Base-by-base conservation (phyloP, 2,113 vertebrate genomes). In the Alligator sinensis region DNA sequence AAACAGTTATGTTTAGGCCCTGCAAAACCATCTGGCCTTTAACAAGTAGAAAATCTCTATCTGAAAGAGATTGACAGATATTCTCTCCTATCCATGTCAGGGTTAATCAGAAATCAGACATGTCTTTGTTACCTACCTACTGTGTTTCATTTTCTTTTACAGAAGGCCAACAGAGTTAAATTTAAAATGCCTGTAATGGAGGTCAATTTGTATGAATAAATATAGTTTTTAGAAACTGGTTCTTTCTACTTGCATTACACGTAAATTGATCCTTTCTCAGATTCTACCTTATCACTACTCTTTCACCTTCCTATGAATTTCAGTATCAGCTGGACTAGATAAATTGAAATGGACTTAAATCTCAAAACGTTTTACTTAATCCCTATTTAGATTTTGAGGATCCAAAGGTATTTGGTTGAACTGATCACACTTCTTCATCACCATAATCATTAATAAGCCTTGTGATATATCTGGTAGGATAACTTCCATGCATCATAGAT, bases 271-370 rank as follows among this genome's bases (percentile, higher is more conserved):
- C 28, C 54, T 87, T 91, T 74, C 16, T 84, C 89, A 62, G 7
- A 77, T 84, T 93, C 47, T 79, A 88, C 47, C 87, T 88, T 92
- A 47, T 82, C 1, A 0, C 28, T 89, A 13, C 64, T 91, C 72
- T 6, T 89, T 94, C 68, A 86, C 63, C 80, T 95, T 86, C 1
- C 1, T 89, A 66, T 58, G 16, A 91, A 94, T 84, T 92, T 86
- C 80, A 94, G 6, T 77, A 77, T 88, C 82, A 77, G 62, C 80
- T 91, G 75, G 58, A 96, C 82, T 47, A 80, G 78, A 75, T 94
- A 88, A 96, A 25, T 58, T 92, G 70, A 87, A 82, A 86, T 91
- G 93, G 95, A 92, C 88, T 84, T 61, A 94, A 95, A 59, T 82
- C 75, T 93, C 17, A 75, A 92, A 77, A 84, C 82, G 16, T 92